Evolutionary conservation across 2,113 vertebrate species (phyloP).

Genomic region (Crotalus horridus): DNA sequence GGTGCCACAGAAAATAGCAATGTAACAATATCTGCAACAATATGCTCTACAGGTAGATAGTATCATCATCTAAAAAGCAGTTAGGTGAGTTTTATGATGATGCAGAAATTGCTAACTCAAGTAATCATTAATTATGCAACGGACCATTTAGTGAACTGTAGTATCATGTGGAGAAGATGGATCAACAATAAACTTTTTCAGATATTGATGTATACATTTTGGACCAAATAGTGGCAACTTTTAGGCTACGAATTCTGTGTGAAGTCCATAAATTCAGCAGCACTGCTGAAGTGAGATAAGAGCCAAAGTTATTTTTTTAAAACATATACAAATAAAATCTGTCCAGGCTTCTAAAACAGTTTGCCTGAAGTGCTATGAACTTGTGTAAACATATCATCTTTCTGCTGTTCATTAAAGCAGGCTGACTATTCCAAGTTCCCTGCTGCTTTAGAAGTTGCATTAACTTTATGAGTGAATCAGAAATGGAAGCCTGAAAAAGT

Average conservation of each 20-base stretch:
- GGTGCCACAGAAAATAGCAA: not conserved
- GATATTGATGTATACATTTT: not conserved
- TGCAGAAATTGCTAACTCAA: not conserved
- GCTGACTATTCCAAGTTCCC: not conserved
- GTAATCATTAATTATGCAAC: not conserved
- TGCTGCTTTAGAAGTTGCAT: not conserved
- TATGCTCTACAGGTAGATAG: not conserved
- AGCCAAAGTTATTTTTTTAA: not conserved
- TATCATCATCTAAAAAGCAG: not conserved
- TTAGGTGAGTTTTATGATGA: not conserved
- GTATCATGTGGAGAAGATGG: not conserved
- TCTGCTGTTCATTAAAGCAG: not conserved
- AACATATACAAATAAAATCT: not conserved
- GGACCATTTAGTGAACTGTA: not conserved
- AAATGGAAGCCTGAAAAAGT: not conserved
- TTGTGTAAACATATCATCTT: not conserved
- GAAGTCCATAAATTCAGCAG: not conserved
- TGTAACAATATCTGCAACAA: not conserved
- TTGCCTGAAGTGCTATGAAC: not conserved
- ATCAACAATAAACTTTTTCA: not conserved
- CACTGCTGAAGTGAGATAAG: not conserved
- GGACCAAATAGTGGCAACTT: not conserved
- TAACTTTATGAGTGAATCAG: not conserved
- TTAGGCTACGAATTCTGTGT: not conserved
- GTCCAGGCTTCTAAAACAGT: not conserved